Percentiles rank a stretch among this genome's conserved stretches.
These are phyloP conservation scores for Clostera curtula DNA, from an alignment of 2,888 invertebrate species.

Conservation along the genomic window DNA sequence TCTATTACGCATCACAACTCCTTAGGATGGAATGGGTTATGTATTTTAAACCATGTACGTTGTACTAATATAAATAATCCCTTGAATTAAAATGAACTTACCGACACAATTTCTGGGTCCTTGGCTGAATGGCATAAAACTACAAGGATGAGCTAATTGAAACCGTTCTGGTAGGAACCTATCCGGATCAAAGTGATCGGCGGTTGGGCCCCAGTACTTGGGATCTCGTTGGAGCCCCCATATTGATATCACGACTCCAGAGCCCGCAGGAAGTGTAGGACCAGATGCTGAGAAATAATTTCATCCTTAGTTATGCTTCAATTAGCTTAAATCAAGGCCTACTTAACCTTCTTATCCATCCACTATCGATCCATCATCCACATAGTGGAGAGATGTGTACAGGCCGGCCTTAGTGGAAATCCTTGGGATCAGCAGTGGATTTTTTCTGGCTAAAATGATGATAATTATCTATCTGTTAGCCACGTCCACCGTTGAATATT, in stretches of 20 bases:
- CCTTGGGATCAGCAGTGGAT: no score
- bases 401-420: no score
- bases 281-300: slow-evolving; percentile 58
- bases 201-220: slow-evolving; percentile 73
- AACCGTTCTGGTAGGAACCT: slow-evolving; percentile 71
- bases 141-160: slow-evolving; percentile 42
- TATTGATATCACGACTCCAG: slow-evolving; percentile 52
- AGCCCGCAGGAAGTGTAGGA: slow-evolving; percentile 49
- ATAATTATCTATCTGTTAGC: no score
- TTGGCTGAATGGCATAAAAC: slow-evolving; percentile 63
- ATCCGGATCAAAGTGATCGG: slow-evolving; percentile 76
- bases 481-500: no score
- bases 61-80: no score
- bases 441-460: no score
- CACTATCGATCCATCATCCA: no score
- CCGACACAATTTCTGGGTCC: slow-evolving; percentile 69
- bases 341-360: no score
- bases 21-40: neutral
- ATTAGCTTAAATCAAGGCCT: no score
- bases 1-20: neutral
- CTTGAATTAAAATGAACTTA: slow-evolving; percentile 22
- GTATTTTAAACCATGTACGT: neutral
- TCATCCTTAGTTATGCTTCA: no score
- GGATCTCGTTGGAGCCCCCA: slow-evolving; percentile 68
- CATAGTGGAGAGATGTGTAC: no score